A percentile compares a stretch with the other conserved stretches of the same genome.
These are phyloP conservation scores for Cylindroiulus punctatus DNA, from an alignment of 2,888 invertebrate species.

Conservation along the genomic window DNA sequence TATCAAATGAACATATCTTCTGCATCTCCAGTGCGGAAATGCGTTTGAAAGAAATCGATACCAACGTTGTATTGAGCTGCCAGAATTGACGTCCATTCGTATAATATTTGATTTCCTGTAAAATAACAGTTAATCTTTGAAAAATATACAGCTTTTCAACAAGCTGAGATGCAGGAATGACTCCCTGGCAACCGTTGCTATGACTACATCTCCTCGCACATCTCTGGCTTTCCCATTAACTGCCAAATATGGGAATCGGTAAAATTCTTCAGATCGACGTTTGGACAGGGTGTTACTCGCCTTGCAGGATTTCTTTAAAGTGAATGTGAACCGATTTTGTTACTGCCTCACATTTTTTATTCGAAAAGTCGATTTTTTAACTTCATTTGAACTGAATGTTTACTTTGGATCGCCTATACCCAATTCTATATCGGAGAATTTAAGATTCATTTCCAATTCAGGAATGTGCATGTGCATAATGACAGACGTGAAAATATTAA, in stretches of 20 bases:
- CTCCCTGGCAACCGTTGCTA: conserved; percentile 27
- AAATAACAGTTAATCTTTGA: conserved; percentile 40
- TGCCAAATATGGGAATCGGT: conserved; percentile 33
- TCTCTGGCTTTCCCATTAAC: conserved; percentile 30
- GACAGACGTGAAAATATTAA: too few relatives aligned
- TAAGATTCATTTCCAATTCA: too few relatives aligned
- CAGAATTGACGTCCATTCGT: conserved; percentile 40
- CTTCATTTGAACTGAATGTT: too few relatives aligned
- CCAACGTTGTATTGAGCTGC: conserved; percentile 7
- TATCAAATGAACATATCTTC: conserved; percentile 44
- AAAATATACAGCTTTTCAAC: conserved; percentile 28
- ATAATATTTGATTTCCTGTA: conserved; percentile 47
- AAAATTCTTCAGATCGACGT: background rate
- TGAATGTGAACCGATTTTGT: background rate
- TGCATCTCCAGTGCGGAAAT: conserved; percentile 21
- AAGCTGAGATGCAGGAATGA: conserved; percentile 33
- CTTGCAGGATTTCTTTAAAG: conserved; percentile 7
- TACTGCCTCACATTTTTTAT: background rate
- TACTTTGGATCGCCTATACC: too few relatives aligned
- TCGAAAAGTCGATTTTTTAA: background rate
- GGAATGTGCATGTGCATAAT: too few relatives aligned
- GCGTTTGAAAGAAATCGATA: conserved; percentile 38
- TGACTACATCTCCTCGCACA: background rate
- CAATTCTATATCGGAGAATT: too few relatives aligned
- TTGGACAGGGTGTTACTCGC: background rate